Base-by-base conservation (phyloP, 2,113 vertebrate genomes). In the Empidonax traillii region DNA sequence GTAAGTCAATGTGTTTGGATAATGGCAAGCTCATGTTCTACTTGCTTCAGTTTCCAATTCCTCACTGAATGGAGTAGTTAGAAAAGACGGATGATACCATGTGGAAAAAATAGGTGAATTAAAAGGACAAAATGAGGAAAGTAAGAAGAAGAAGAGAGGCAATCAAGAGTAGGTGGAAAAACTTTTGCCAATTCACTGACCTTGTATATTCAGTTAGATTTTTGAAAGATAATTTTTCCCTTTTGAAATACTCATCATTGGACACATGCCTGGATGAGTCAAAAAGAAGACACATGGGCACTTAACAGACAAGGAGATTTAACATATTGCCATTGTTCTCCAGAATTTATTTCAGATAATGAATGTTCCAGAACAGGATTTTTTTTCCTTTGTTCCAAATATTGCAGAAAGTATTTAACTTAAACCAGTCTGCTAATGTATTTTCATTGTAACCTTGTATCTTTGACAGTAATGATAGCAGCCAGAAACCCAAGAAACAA, bases 331-430 rank as follows among this genome's bases (percentile, higher is more conserved):
- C 55, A 85, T 89, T 92, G 74, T 85, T 92, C 77, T 91, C 56
- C 88, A 63, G 63, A 85, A 94, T 76, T 84, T 1, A 87, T 66
- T 94, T 87, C 49, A 78, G 71, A 81, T 75, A 95, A 89, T 72
- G 71, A 87, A 72, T 78, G 63, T 91, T 90, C 68, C 77, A 93
- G 93, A 90, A 85, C 24, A 92, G 25, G 71, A 63, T 82, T 85
- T 24, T 24, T 74, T 83, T 51, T 87, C 46, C 35, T 91, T 87
- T 93, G 16, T 18, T 72, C 44, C 79, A 92, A 92, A 62, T 83
- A 80, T 68, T 94, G 71, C 49, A 67, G 61, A 86, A 94, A 92
- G 89, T 71, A 96, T 85, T 95, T 93, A 68, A 71, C 66, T 89
- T 56, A 75, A 94, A 86, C 22, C n/a, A 77, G 39, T 41, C 68